These are phyloP conservation scores for Buphagus erythrorhynchus DNA, from an alignment of 2,797 vertebrate species.

Conservation along the genomic window DNA sequence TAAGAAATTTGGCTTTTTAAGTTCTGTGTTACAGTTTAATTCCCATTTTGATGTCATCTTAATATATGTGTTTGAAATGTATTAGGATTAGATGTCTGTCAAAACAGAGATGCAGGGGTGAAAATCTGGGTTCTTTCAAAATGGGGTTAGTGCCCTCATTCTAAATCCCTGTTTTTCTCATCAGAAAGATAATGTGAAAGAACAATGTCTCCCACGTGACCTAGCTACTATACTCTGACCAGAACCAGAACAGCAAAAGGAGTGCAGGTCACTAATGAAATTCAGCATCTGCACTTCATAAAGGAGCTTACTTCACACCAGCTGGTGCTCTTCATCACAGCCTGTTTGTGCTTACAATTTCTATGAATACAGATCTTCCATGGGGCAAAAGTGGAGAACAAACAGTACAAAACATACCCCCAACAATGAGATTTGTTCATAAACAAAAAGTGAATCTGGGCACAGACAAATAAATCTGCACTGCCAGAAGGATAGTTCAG, in stretches of 20 bases:
- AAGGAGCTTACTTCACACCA: conserved; percentile 40
- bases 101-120: neutral
- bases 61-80: conserved; percentile 5
- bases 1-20: neutral
- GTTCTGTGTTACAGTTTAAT: neutral
- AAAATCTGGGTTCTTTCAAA: conserved; percentile 11
- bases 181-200: conserved; percentile 15
- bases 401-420: neutral
- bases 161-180: neutral
- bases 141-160: conserved; percentile 31
- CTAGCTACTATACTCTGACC: neutral
- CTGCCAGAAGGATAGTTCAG: neutral
- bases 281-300: conserved; percentile 1
- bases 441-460: neutral
- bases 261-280: conserved; percentile 27
- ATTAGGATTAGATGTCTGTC: conserved; percentile 37
- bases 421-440: neutral
- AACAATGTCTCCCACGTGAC: neutral
- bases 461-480: neutral
- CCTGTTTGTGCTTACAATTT: neutral
- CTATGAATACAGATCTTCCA: neutral
- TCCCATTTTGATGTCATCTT: neutral
- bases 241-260: neutral
- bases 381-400: neutral
- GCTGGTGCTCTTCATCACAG: conserved; percentile 8